Base-by-base conservation (phyloP, 2,797 vertebrate species). In the Parambassis ranga region DNA sequence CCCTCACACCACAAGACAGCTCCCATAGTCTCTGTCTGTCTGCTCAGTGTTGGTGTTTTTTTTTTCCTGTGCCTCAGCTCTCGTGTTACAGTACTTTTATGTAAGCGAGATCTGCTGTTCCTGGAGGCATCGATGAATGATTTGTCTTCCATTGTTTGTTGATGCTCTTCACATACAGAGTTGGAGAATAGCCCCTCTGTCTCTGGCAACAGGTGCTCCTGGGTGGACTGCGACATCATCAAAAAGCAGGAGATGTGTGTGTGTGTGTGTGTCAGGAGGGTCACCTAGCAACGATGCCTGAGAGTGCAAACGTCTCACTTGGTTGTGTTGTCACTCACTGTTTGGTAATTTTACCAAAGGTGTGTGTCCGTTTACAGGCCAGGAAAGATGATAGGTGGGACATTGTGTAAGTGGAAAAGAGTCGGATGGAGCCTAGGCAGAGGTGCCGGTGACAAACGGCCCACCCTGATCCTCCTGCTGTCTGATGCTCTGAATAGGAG, bases 131-230 rank as follows among this genome's bases (percentile, higher is more conserved):
- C 26, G 49, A 59, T 75, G 30, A 52, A 43, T 62, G 43, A 62
- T 61, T 64, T 36, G 27, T 48, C 39, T 26, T 36, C 36, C 46
- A 41, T 61, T 82, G 77, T 83, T 68, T 59, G 26, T 49, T 6
- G 51, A 44, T 58, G 56, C 48, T 65, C 36, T 56, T 71, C 47
- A 42, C 57, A 50, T 33, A 51, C 67, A 52, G 1, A 24, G 46
- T 64, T 65, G 71, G 71, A 79, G 81, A 86, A 37, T 44, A 71
- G 75, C 47, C 20, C 20, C 33, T 42, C 43, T 43, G 79, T 88
- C 77, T 80, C 58, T 68, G 78, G 77, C 81, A 87, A 87, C 89
- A 84, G 80, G 83, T 89, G 84, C 71, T 74, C 41, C 62, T 18
- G 20, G 49, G 70, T 79, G 5, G 1, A 46, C 63, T 6, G 36